Evolutionary conservation across 2,113 vertebrate species (phyloP).

Genomic region (Apodemus sylvaticus): DNA sequence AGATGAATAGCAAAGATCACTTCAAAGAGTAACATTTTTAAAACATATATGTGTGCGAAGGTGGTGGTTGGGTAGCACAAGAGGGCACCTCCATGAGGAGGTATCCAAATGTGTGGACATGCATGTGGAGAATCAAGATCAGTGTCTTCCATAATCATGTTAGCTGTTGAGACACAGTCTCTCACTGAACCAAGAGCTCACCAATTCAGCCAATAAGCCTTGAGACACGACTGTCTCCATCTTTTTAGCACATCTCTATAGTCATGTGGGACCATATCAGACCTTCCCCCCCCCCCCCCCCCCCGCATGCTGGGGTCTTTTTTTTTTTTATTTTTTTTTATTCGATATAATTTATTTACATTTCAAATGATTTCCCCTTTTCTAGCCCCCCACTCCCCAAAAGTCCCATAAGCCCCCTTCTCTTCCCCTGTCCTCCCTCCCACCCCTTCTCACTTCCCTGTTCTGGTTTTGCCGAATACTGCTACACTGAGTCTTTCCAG

Average conservation of each 20-base stretch:
- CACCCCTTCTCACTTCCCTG: no score
- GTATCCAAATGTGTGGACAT: not conserved
- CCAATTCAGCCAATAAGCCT: not conserved
- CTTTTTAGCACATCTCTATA: not conserved
- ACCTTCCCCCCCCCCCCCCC: not conserved
- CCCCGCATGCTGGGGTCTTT: not conserved
- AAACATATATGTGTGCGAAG: not conserved
- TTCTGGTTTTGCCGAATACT: no score
- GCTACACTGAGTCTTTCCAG: no score
- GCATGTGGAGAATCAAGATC: not conserved
- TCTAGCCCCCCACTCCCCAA: no score
- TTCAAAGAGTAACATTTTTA: slow-evolving; percentile 46
- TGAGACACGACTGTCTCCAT: not conserved
- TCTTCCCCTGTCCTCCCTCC: no score
- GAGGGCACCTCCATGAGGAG: no score
- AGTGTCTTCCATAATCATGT: not conserved
- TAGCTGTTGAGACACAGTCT: not conserved
- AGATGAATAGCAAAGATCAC: slow-evolving; percentile 11
- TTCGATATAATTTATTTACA: no score
- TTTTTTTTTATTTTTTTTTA: no score
- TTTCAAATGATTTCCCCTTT: no score
- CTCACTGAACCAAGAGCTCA: not conserved
- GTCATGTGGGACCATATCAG: not conserved
- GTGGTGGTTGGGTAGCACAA: no score
- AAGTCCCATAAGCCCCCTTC: no score